Evolutionary conservation across 2,113 vertebrate genomes (phyloP).

Genomic region (Dipodomys ordii): DNA sequence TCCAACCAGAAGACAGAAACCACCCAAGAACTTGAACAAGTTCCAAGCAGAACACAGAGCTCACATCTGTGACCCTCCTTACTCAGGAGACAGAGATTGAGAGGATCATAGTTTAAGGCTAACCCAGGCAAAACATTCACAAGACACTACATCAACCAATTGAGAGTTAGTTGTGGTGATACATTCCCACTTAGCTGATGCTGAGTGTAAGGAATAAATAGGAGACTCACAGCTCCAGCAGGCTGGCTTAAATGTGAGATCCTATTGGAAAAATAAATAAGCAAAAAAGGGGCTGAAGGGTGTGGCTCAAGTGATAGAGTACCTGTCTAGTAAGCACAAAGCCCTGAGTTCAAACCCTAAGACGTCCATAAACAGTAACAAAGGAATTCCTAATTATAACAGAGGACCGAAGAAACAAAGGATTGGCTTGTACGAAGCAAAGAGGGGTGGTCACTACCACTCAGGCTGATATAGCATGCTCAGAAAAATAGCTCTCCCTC

Average conservation of each 20-base stretch:
- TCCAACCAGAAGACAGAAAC: not conserved
- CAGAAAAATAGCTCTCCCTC: no score
- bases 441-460: not conserved
- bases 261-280: not conserved
- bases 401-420: not conserved
- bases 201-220: not conserved
- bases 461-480: not conserved
- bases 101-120: no score
- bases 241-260: not conserved
- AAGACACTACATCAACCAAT: no score
- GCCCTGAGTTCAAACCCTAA: no score
- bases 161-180: no score
- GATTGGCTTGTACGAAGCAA: not conserved
- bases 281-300: no score
- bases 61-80: not conserved
- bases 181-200: not conserved
- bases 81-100: not conserved
- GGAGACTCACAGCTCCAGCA: not conserved
- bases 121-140: not conserved
- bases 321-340: no score
- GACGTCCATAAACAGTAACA: not conserved
- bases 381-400: not conserved
- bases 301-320: no score
- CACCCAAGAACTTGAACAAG: not conserved
- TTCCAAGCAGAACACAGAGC: not conserved